Evolutionary conservation across 92 coral and sea anemone species (phyloP).

Genomic region (Heliopora coerulea): DNA sequence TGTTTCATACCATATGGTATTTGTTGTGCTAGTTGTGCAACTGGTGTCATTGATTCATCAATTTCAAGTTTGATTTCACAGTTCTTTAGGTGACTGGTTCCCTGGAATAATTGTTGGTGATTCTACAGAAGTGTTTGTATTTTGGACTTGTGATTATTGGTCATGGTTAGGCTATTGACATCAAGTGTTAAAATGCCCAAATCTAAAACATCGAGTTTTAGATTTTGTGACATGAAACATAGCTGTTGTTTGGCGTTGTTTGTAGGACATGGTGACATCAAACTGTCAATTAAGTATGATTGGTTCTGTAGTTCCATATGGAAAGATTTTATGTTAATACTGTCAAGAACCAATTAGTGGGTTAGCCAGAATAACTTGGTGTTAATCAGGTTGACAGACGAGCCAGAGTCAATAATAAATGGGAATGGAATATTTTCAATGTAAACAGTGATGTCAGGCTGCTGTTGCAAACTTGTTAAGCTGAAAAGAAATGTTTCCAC

Average conservation of each 20-base stretch:
- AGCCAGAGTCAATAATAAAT: slow-evolving; percentile 4
- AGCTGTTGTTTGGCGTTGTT: slow-evolving; percentile 1
- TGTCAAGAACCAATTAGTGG: background rate
- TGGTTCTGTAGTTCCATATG: slow-evolving; percentile 21
- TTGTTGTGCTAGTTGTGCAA: slow-evolving; percentile 45
- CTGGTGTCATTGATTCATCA: slow-evolving; percentile 50
- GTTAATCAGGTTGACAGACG: slow-evolving; percentile 9
- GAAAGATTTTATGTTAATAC: slow-evolving; percentile 13
- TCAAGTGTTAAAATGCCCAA: slow-evolving; percentile 7
- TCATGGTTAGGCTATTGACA: slow-evolving; percentile 19
- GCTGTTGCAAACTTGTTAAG: no score
- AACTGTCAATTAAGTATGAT: slow-evolving; percentile 12
- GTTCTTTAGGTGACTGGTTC: slow-evolving; percentile 53
- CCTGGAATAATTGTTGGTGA: slow-evolving; percentile 44
- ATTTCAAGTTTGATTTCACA: slow-evolving; percentile 50
- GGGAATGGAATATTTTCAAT: slow-evolving; percentile 13
- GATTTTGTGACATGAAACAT: background rate
- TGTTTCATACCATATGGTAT: slow-evolving; percentile 49
- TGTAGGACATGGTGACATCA: background rate
- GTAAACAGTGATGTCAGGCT: background rate
- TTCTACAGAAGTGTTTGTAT: slow-evolving; percentile 18
- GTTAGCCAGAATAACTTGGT: background rate
- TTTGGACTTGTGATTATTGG: slow-evolving; percentile 11
- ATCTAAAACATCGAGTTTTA: background rate
- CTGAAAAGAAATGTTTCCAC: slow-evolving; percentile 3